phyloP scores from a whole-genome alignment of 1,140 invertebrate species.

The Formica exsecta region DNA sequence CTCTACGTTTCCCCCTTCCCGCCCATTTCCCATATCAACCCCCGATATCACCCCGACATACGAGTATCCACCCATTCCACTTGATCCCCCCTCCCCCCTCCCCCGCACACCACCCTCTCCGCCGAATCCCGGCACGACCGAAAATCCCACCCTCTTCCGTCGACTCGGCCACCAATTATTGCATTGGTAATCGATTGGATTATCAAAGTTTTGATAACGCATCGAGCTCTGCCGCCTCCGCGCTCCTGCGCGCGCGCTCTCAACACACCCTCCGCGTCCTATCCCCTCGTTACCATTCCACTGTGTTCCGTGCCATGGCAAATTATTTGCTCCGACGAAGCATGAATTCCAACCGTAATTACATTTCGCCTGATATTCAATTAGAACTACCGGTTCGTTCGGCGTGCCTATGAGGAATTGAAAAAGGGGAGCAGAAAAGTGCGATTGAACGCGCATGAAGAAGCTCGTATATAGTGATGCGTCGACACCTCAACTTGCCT shows the following conservation, averaged over 20 bases:
- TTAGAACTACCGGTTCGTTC: slow-evolving; percentile 84
- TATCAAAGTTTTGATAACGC: slow-evolving; percentile 82
- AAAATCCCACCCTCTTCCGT: slow-evolving; percentile 69
- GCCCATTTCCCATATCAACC: slow-evolving; percentile 51
- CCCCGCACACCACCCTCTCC: slow-evolving; percentile 43
- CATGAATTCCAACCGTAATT: slow-evolving; percentile 87
- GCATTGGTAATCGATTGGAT: slow-evolving; percentile 81
- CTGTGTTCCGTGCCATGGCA: slow-evolving; percentile 84
- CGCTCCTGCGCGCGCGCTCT: slow-evolving; percentile 58
- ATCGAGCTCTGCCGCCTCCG: slow-evolving; percentile 77
- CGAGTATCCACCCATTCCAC: slow-evolving; percentile 70
- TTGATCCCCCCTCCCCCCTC: slow-evolving; percentile 37
- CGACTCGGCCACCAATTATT: slow-evolving; percentile 80
- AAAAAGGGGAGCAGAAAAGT: slow-evolving; percentile 53
- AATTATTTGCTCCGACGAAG: slow-evolving; percentile 87
- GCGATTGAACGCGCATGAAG: slow-evolving; percentile 69
- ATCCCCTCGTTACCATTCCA: slow-evolving; percentile 82
- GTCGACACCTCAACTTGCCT: background rate
- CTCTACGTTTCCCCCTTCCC: background rate
- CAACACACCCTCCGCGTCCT: slow-evolving; percentile 69
- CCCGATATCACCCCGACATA: slow-evolving; percentile 56
- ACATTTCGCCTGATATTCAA: slow-evolving; percentile 87
- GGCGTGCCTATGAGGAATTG: slow-evolving; percentile 64
- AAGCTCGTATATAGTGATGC: slow-evolving; percentile 44
- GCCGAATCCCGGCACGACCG: slow-evolving; percentile 71